These are phyloP conservation scores for Uromys caudimaculatus DNA, from an alignment of 2,797 vertebrate species.

Conservation along the genomic window DNA sequence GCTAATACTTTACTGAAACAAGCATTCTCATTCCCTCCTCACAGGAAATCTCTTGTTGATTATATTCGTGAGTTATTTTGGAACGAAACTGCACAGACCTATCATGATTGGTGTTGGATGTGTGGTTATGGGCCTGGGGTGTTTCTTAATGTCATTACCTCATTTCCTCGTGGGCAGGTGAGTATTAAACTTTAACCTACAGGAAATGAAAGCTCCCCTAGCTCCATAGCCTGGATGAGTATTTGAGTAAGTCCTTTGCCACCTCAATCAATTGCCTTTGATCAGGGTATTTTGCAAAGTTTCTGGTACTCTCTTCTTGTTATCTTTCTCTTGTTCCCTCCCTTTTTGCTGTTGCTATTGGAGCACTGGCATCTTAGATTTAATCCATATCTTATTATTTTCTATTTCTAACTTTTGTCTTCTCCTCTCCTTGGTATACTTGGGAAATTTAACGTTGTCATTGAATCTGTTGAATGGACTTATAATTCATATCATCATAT, in stretches of 20 bases:
- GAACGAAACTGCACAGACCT: slow-evolving; percentile 94
- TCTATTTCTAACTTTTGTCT: neutral
- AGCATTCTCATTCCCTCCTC: slow-evolving; percentile 56
- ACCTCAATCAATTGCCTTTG: neutral
- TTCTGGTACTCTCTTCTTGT: neutral
- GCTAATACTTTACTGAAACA: neutral
- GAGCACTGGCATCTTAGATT: neutral
- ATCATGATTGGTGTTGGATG: slow-evolving; percentile 94
- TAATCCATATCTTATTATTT: neutral
- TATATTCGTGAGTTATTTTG: slow-evolving; percentile 96
- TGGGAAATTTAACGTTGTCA: neutral
- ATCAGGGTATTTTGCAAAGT: neutral
- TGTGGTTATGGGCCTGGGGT: slow-evolving; percentile 93
- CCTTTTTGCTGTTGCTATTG: neutral
- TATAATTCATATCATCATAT: neutral
- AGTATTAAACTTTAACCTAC: slow-evolving; percentile 76
- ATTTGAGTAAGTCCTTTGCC: no score
- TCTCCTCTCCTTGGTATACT: no score
- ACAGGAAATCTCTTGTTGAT: slow-evolving; percentile 96
- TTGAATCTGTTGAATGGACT: neutral
- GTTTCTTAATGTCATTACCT: slow-evolving; percentile 93
- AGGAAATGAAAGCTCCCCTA: neutral
- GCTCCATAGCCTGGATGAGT: neutral
- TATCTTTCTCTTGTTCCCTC: neutral
- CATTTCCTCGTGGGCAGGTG: slow-evolving; percentile 96